Conservation (phyloP, 2,797 vertebrate species). For the Falco biarmicus region DNA sequence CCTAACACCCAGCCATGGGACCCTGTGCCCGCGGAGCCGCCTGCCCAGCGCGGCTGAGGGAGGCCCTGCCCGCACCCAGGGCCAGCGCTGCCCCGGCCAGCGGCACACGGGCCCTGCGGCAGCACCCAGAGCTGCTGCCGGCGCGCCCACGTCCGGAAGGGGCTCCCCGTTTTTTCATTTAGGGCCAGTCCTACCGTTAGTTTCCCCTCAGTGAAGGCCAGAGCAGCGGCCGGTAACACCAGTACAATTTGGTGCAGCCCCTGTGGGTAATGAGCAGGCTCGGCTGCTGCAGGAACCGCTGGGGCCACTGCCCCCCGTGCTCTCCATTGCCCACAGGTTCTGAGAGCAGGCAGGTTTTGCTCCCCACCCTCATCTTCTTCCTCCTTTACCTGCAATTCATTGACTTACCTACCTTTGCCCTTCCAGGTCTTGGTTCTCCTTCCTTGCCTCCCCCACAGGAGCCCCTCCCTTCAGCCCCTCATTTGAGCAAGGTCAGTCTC, state of each 20-base stretch:
- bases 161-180: background rate
- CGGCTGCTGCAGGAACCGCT: background rate
- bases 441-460: background rate
- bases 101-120: background rate
- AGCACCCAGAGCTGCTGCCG: background rate
- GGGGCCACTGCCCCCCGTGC: background rate
- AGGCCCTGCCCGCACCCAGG: background rate
- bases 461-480: background rate
- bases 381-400: fast-evolving
- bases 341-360: background rate
- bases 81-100: background rate
- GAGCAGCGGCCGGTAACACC: background rate
- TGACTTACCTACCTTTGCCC: background rate
- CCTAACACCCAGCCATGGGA: background rate
- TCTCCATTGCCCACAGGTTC: background rate
- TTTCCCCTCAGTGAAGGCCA: background rate
- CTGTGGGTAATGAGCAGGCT: background rate
- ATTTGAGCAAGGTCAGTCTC: background rate
- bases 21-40: too few species aligned
- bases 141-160: fast-evolving
- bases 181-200: background rate
- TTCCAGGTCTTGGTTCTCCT: background rate
- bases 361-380: background rate
- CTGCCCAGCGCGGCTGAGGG: background rate
- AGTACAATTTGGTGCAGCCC: background rate